Conservation (phyloP, 2,113 vertebrate species). For the Eulemur macaco region DNA sequence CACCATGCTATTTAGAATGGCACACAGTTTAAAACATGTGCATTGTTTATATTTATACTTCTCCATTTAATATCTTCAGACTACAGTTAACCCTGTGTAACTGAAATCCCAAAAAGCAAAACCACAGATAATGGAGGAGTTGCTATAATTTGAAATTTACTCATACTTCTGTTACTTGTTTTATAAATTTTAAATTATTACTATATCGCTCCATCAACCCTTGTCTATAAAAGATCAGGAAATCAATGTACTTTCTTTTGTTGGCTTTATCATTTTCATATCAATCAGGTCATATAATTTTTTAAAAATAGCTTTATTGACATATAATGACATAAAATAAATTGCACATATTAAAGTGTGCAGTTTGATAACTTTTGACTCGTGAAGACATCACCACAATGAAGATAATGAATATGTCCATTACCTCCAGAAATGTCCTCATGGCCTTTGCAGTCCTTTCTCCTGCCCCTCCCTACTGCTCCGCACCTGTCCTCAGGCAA, state of each 20-base stretch:
- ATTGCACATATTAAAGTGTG: background rate
- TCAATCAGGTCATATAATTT: background rate
- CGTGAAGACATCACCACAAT: background rate
- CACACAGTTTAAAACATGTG: background rate
- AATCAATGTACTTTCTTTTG: background rate
- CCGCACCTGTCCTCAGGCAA: background rate
- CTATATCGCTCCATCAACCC: background rate
- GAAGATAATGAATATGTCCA: background rate
- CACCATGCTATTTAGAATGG: background rate
- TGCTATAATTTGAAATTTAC: background rate
- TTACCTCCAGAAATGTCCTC: background rate
- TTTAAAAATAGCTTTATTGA: background rate
- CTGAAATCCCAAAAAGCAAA: background rate
- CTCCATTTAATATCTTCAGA: background rate
- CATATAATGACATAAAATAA: background rate
- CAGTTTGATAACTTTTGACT: background rate
- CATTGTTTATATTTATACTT: background rate
- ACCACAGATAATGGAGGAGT: background rate
- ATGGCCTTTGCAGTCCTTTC: background rate
- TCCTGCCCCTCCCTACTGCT: background rate
- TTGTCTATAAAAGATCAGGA: background rate
- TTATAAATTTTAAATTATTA: background rate
- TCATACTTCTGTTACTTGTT: background rate
- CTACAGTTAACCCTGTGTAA: background rate
- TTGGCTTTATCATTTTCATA: background rate